Base-by-base conservation (phyloP, 2,888 invertebrate genomes). In the Acronicta leporina region DNA sequence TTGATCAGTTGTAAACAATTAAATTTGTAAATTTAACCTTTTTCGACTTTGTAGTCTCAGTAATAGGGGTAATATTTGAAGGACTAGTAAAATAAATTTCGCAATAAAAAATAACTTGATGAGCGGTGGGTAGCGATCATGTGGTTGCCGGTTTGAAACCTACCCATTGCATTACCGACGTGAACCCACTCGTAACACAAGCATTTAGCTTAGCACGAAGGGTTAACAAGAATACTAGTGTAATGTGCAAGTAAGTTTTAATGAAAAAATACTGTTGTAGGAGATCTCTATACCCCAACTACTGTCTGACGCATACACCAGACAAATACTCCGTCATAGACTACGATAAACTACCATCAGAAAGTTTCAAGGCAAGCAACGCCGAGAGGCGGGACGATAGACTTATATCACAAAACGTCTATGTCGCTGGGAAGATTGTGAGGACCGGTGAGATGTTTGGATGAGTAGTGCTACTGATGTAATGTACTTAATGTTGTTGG, bases 241-340 rank as follows among this genome's bases (percentile, higher is more conserved):
- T n/a, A n/a, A n/a, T n/a, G n/a, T n/a, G n/a, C n/a, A n/a, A n/a
- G n/a, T n/a, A n/a, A n/a, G n/a, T n/a, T n/a, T n/a, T n/a, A n/a
- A n/a, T n/a, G n/a, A n/a, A n/a, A n/a, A n/a, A n/a, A 11, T 2
- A 35, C 5, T n/a, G 51, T 80, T 82, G 1, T 85, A 91, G 89
- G 67, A 81, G 77, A 48, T 77, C 83, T 0, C 72, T 84, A 0
- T 85, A 72, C 41, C 75, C 77, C 0, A 38, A n/a, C 3, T 35
- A 35, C 35, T 76, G 77, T 8, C 42, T 80, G 0, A 60, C 75
- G 3, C 63, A 73, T 0, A 84, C 84, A 0, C 84, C 86, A 0
- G 88, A 89, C 11, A 94, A 94, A 68, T 95, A 84, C 63, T 91
- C 92, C 0, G 70, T 95, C 0, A 94, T 94, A 42, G 85, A 94